These are phyloP conservation scores for Zoanthus gigantus DNA, from an alignment of 92 coral and sea anemone species.

Conservation along the genomic window DNA sequence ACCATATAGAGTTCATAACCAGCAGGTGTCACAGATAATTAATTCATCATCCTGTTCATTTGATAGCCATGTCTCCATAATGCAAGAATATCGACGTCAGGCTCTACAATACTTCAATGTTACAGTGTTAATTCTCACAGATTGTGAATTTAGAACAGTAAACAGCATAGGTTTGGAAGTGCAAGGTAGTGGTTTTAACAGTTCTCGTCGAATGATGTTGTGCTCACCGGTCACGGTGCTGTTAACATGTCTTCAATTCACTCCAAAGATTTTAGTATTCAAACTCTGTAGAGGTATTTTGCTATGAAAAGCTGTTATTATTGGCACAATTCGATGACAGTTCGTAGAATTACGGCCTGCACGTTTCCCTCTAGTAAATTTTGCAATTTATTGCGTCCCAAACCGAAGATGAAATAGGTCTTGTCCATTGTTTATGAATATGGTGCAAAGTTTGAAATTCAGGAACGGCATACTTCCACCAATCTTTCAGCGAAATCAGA, in stretches of 20 bases:
- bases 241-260: not conserved
- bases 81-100: not conserved
- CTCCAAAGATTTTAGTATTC: not conserved
- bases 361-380: not conserved
- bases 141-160: conserved; percentile 33
- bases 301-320: not conserved
- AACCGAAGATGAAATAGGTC: not conserved
- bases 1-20: conserved; percentile 45
- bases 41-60: conserved; percentile 30
- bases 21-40: conserved; percentile 47
- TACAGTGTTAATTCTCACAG: conserved; percentile 17
- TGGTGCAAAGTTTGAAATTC: not conserved
- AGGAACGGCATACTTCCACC: conserved; percentile 2
- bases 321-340: not conserved
- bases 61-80: conserved; percentile 54
- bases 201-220: conserved; percentile 32
- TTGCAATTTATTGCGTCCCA: not conserved
- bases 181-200: conserved; percentile 31
- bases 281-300: not conserved
- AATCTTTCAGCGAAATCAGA: not conserved
- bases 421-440: not conserved
- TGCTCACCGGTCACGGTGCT: conserved; percentile 19
- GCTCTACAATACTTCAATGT: too few species aligned
- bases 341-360: not conserved
- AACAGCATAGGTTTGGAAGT: conserved; percentile 38